Conservation (phyloP, 2,888 invertebrate species). For the Cactoblastis cactorum region DNA sequence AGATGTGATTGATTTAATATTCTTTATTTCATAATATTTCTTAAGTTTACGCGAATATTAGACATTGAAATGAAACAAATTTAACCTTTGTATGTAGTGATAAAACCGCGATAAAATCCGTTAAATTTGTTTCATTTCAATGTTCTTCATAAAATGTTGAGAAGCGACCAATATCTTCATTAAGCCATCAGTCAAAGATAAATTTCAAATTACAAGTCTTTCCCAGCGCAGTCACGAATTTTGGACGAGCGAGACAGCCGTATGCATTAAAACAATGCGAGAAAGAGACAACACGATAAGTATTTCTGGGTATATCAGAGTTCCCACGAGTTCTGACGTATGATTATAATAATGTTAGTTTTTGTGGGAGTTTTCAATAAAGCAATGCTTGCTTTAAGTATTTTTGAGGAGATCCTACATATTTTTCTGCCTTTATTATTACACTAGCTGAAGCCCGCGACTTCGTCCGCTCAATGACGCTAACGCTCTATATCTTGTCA, state of each 20-base stretch:
- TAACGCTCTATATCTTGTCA: too few relatives aligned
- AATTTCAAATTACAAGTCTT: slow-evolving; percentile 20
- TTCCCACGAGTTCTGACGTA: slow-evolving; percentile 52
- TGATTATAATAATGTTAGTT: slow-evolving; percentile 25
- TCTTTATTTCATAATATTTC: too few relatives aligned
- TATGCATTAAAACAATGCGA: slow-evolving; percentile 16
- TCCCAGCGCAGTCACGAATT: slow-evolving; percentile 64
- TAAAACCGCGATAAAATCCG: too few relatives aligned
- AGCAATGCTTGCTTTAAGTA: not conserved
- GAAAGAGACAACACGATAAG: slow-evolving; percentile 26
- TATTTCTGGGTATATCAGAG: slow-evolving; percentile 36
- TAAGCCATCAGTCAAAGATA: slow-evolving; percentile 12
- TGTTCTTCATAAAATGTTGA: not conserved
- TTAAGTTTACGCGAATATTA: too few relatives aligned
- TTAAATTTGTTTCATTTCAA: too few relatives aligned
- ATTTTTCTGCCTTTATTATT: not conserved
- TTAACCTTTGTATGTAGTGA: too few relatives aligned
- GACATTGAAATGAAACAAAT: too few relatives aligned
- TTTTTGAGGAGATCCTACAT: too few relatives aligned
- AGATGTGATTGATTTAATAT: too few relatives aligned
- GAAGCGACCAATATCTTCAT: slow-evolving; percentile 10
- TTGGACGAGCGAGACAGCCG: slow-evolving; percentile 32
- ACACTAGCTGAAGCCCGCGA: too few relatives aligned
- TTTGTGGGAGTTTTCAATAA: not conserved
- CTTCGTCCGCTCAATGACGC: too few relatives aligned